Base-by-base conservation (phyloP, 2,113 vertebrate genomes). In the Nannospalax galili region DNA sequence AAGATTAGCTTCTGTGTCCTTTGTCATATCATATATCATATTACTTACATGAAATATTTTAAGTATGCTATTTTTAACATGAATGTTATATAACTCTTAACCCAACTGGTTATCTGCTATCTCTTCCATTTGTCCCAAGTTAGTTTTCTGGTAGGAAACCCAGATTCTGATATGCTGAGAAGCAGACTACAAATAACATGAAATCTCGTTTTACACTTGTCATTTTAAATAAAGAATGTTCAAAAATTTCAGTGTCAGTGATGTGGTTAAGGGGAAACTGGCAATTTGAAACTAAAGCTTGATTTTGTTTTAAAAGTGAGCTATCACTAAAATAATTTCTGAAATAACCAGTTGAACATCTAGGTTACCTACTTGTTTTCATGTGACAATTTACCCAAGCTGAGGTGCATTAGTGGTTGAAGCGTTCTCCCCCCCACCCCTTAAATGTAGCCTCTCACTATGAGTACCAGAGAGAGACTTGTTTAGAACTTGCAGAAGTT, bases 401-500 rank as follows among this genome's bases (percentile, higher is more conserved):
- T 32, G 30, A 78, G 14, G 7, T 1, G 14, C 69, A 0, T 11
- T 3, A 3, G 35, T 1, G 16, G 56, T 80, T 65, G 64, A 84
- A 15, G 35, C 8, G 12, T 85, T n/a, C 79, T 65, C 87, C 52
- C 12, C 16, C 62, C 42, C 64, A 22, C 22, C 7, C 35, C 19
- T 75, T 56, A 10, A 40, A 0, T 2, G 35, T 17, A 86, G 75
- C 65, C 78, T 77, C 70, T 74, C 8, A 10, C 92, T 60, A 12
- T 0, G 0, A 87, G n/a, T n/a, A n/a, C n/a, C n/a, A n/a, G 86
- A 92, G n/a, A 95, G 77, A 67, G 97, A 32, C 97, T 94, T 97
- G 89, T 96, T 96, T 1, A 87, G 96, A 98, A 98, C 98, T 98
- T 98, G 88, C 0, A 0, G 98, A 98, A 98, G 98, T 98, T 98